Evolutionary conservation across 2,888 invertebrate species (phyloP).

Genomic region (Callyntrura sp.): DNA sequence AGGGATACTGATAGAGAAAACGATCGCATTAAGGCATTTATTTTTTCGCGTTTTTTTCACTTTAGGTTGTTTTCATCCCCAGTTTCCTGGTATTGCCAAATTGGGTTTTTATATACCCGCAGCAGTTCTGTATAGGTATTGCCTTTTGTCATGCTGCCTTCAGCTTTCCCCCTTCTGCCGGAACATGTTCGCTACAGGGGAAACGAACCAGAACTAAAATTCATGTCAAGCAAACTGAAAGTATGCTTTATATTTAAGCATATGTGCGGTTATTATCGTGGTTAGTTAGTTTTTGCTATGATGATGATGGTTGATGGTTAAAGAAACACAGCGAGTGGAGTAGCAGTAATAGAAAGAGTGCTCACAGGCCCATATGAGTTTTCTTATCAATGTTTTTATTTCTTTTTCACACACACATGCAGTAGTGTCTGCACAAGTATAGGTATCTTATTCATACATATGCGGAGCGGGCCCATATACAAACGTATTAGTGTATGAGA

Average conservation of each 20-base stretch:
- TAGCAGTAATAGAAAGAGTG: neutral
- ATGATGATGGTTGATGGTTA: conserved; percentile 32
- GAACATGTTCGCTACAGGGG: conserved; percentile 43
- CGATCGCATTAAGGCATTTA: neutral
- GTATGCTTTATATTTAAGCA: neutral
- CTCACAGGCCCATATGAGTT: conserved; percentile 30
- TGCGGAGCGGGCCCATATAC: neutral
- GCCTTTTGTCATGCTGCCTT: conserved; percentile 19
- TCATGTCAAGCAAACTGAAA: conserved; percentile 12
- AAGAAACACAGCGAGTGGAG: conserved; percentile 11
- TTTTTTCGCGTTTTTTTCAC: neutral
- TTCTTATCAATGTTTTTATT: conserved; percentile 51
- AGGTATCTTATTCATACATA: neutral
- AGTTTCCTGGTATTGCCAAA: conserved; percentile 43
- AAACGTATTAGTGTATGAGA: conserved; percentile 6
- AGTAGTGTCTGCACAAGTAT: neutral
- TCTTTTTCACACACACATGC: neutral
- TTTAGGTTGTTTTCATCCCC: too few species aligned
- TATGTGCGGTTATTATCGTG: conserved; percentile 50
- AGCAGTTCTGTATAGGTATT: neutral
- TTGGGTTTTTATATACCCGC: conserved; percentile 29
- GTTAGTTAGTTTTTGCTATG: conserved; percentile 32
- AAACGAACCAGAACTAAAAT: conserved; percentile 49
- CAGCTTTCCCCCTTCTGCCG: neutral
- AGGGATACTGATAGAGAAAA: neutral